A percentile compares a stretch with the other conserved stretches of the same genome.
phyloP scores from a whole-genome alignment of 2,797 vertebrate genomes.

The Acomys russatus region DNA sequence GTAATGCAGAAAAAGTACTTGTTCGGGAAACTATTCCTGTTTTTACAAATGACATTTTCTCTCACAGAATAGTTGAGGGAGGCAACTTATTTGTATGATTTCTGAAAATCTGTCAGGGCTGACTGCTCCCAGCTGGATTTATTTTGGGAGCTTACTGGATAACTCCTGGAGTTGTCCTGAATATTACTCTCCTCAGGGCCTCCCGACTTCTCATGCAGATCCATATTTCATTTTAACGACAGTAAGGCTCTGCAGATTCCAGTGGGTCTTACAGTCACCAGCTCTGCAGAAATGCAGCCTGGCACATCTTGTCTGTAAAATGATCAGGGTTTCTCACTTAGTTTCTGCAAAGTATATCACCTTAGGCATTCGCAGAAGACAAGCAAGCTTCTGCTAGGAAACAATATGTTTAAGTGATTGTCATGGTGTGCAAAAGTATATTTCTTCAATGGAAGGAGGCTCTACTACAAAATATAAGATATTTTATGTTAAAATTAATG shows the following conservation, averaged over 20 bases:
- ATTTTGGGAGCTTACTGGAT: constrained; percentile 21
- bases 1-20: background rate
- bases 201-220: constrained; percentile 28
- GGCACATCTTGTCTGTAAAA: constrained; percentile 26
- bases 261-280: constrained; percentile 59
- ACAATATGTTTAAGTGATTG: background rate
- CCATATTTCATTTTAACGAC: constrained; percentile 68
- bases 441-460: background rate
- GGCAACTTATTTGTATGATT: constrained; percentile 55
- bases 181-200: constrained; percentile 9
- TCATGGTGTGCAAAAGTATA: background rate
- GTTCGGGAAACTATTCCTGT: background rate
- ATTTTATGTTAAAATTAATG: constrained; percentile 21
- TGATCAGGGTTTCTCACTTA: constrained; percentile 11
- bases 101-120: constrained; percentile 39
- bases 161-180: constrained; percentile 43
- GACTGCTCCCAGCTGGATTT: background rate
- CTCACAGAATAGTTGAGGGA: constrained; percentile 13
- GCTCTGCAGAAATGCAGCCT: constrained; percentile 57
- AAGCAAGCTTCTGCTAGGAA: constrained; percentile 45
- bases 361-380: constrained; percentile 37
- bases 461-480: background rate
- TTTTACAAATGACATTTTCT: background rate
- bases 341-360: constrained; percentile 26
- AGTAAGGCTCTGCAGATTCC: constrained; percentile 69